phyloP scores from a whole-genome alignment of 1,140 invertebrate genomes.

The Bacillus rossius region DNA sequence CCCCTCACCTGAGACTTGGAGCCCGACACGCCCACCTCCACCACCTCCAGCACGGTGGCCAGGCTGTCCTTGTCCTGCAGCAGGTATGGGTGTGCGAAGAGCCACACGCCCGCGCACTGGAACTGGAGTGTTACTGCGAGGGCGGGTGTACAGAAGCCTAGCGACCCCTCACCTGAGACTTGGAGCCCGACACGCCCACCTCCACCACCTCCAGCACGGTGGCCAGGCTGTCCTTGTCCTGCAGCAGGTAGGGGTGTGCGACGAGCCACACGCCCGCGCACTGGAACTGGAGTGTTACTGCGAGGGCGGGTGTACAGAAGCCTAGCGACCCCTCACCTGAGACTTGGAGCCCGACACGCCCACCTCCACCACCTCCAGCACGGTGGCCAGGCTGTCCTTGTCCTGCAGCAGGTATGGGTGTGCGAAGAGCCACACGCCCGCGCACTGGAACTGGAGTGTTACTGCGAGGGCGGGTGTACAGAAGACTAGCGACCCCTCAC shows the following conservation, averaged over 20 bases:
- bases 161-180: constrained; percentile 65
- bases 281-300: too few species aligned
- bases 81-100: too few species aligned
- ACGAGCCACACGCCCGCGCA: constrained; percentile 91
- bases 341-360: constrained; percentile 95
- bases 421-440: constrained; percentile 87
- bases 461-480: too few species aligned
- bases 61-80: too few species aligned
- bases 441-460: constrained; percentile 88
- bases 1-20: too few species aligned
- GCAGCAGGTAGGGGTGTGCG: constrained; percentile 78
- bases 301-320: too few species aligned
- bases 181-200: constrained; percentile 94
- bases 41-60: too few species aligned
- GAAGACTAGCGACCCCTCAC: too few species aligned
- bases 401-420: constrained; percentile 85
- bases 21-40: too few species aligned
- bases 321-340: constrained; percentile 53
- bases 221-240: constrained; percentile 87
- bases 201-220: constrained; percentile 95
- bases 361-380: constrained; percentile 94
- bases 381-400: constrained; percentile 84
- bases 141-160: too few species aligned
- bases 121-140: too few species aligned
- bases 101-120: too few species aligned